Evolutionary conservation across 1,140 invertebrate genomes (phyloP), one percentile per base, ranked within the genome.

Genomic region (Pissodes strobi): DNA sequence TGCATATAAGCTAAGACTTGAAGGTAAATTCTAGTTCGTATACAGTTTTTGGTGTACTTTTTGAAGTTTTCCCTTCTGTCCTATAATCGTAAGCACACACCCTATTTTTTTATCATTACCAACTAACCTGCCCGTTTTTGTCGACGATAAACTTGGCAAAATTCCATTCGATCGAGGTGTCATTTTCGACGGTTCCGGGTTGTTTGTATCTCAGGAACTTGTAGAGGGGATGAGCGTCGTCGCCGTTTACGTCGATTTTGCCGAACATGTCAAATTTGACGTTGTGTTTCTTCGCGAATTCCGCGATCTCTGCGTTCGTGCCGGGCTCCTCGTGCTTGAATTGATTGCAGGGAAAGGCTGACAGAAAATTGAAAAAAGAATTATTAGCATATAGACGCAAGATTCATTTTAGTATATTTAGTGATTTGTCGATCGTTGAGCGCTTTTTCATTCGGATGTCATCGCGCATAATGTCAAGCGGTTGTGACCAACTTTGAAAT

Each of bases 91-190:
- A n/a, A n/a, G n/a, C n/a, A n/a, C n/a, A n/a, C n/a, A n/a, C n/a
- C n/a, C n/a, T n/a, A n/a, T n/a, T n/a, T n/a, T n/a, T n/a, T n/a
- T n/a, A n/a, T n/a, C n/a, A n/a, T n/a, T n/a, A n/a, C n/a, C n/a
- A n/a, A n/a, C 98, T 97, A 67, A 92, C 90, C 43, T 90, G 79
- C 5, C 96, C 96, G 41, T 95, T 81, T 74, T 88, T 91, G 77
- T 97, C 86, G 18, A 98, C 81, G 34, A 98, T 83, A 78, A 98
- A 99, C 78, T 98, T 98, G 2, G 93, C 92, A 71, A 98, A 98
- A 79, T 98, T 99, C 96, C 96, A 98, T 76, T 98, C 97, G 66
- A 98, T 94, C 30, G 83, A 85, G 74, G 87, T 82, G 74, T 88
- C 83, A 73, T 88, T 82, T 12, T 84, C 86, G 9, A 91, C 66